Conservation (phyloP, 2,888 invertebrate genomes). For the Phengaris alcon region DNA sequence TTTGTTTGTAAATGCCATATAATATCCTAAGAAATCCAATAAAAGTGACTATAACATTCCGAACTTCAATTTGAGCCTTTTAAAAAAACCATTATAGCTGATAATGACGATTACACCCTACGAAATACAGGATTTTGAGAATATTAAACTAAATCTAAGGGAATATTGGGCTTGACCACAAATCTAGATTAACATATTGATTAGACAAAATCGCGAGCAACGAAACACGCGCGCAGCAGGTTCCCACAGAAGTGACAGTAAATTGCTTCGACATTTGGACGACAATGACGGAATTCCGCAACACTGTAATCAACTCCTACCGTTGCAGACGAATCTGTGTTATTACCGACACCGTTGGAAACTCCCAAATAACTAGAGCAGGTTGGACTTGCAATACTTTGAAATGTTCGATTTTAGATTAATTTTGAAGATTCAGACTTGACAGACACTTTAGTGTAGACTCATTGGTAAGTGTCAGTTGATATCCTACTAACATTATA, state of each 20-base stretch:
- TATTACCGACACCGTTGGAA: not conserved
- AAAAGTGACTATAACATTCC: no score
- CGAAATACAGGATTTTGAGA: not conserved
- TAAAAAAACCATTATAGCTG: not conserved
- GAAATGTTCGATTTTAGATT: not conserved
- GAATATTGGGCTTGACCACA: not conserved
- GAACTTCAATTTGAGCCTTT: not conserved
- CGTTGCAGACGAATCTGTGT: constrained; percentile 30
- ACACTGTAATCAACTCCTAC: constrained; percentile 38
- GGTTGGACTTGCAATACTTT: not conserved
- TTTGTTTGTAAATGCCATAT: no score
- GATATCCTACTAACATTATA: no score
- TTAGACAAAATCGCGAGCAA: not conserved
- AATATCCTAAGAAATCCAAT: no score
- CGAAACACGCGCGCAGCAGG: not conserved
- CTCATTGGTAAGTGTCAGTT: no score
- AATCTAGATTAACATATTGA: not conserved
- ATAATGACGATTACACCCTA: not conserved
- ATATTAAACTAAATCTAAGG: not conserved
- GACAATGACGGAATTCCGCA: constrained; percentile 33
- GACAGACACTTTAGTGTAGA: no score
- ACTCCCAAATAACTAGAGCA: not conserved
- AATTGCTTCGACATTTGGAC: constrained; percentile 41
- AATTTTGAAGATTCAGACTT: not conserved
- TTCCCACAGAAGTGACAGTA: constrained; percentile 27